A percentile compares a stretch with the other conserved stretches of the same genome.
Conservation (phyloP, 37 sponge, comb jelly and placozoan genomes). For the Oopsacas minuta region DNA sequence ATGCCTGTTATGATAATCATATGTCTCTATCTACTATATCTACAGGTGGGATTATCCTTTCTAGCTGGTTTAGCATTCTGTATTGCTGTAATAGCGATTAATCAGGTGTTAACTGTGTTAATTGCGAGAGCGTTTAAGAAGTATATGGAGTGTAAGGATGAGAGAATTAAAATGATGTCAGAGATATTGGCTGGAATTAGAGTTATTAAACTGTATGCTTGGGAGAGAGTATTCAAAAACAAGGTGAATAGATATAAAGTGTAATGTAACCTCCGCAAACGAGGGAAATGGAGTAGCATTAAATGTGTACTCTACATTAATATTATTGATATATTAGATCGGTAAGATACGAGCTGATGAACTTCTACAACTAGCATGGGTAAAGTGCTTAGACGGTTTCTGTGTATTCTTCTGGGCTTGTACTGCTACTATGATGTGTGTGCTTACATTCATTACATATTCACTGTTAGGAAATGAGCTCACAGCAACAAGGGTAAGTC, state of each 20-base stretch:
- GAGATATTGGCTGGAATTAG: conserved; percentile 73
- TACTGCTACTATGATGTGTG: conserved; percentile 82
- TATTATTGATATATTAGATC: not conserved
- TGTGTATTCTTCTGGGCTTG: conserved; percentile 99
- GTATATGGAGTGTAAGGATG: conserved; percentile 88
- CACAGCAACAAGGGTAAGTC: conserved; percentile 79
- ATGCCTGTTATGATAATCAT: conserved; percentile 79
- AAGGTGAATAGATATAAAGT: conserved; percentile 59
- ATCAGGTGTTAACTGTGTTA: conserved; percentile 80
- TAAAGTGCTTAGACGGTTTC: conserved; percentile 87
- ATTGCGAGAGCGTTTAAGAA: conserved; percentile 63
- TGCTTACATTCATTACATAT: conserved; percentile 83
- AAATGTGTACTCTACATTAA: not conserved
- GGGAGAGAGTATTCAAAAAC: conserved; percentile 64
- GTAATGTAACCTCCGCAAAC: no score
- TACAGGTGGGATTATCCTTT: conserved; percentile 84
- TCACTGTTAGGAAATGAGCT: conserved; percentile 55
- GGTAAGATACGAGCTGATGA: conserved; percentile 41
- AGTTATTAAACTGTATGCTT: conserved; percentile 87
- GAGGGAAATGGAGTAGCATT: not conserved
- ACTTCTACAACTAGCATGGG: conserved; percentile 54
- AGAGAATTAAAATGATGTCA: conserved; percentile 77
- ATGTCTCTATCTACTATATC: conserved; percentile 69
- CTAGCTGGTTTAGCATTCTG: conserved; percentile 74
- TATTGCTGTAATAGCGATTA: conserved; percentile 73